Base-by-base conservation (phyloP, 2,113 vertebrate species). In the Vicugna pacos region DNA sequence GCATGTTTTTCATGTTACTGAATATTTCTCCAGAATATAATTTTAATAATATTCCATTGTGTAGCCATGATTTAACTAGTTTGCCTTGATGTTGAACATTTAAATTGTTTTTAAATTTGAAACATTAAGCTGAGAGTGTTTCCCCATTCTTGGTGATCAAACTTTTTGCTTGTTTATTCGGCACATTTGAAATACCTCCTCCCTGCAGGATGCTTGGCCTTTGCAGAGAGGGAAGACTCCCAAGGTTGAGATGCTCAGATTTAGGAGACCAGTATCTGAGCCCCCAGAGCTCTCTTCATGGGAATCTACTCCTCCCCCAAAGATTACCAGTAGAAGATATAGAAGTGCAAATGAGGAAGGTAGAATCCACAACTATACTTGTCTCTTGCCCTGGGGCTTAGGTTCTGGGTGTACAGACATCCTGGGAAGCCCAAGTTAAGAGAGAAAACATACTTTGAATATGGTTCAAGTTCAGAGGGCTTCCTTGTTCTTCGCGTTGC, bases 331-430 rank as follows among this genome's bases (percentile, higher is more conserved):
- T 62, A 26, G 64, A 96, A 92, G 62, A 81, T 46, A 64, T 76
- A 72, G 72, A 93, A 94, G 88, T 90, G 90, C 35, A 95, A 96
- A 96, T 91, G 72, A 89, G 20, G 48, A 26, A 75, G 26, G 58
- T 20, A 65, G 90, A 96, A 96, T 91, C 93, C 95, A 96, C 85
- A 97, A 65, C 94, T 95, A 52, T 81, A 76, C 65, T 30, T 72
- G 65, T 82, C 76, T 90, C 54, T 60, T 52, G 54, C 67, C 72
- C 46, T 75, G 64, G 22, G 69, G 69, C 70, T 35, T 64, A 56
- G 26, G 38, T 56, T 46, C 90, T 76, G 22, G 42, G 35, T 52
- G 35, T 73, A 80, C 16, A 58, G 84, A 94, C 42, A 77, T 76
- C 90, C 60, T 32, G 73, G 95, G 95, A 96, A 77, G 65, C 58